Evolutionary conservation across 2,113 vertebrate species (phyloP).

Genomic region (Melanerpes aurifrons): DNA sequence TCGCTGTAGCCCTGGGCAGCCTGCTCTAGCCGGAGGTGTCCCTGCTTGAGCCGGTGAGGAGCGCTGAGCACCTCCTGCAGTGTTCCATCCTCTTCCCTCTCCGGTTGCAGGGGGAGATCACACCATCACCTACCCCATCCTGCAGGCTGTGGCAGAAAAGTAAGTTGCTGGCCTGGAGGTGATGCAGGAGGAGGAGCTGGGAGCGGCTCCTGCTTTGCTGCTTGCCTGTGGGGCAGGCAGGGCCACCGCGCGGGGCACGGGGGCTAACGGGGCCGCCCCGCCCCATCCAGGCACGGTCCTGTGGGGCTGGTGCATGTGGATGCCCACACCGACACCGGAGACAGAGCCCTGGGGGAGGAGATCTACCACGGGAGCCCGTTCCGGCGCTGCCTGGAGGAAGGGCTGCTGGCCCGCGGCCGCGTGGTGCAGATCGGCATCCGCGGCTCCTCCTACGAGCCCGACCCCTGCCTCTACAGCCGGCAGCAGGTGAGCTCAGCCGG

Average conservation of each 20-base stretch:
- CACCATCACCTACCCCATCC: constrained; percentile 92
- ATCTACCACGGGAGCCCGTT: constrained; percentile 89
- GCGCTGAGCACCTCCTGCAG: rapidly evolving
- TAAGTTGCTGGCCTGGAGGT: constrained; percentile 67
- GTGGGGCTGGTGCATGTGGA: constrained; percentile 93
- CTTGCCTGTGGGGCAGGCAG: rapidly evolving
- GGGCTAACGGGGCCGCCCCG: rapidly evolving
- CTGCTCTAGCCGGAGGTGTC: too few species aligned
- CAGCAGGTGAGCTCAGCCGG: constrained; percentile 80
- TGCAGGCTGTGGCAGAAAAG: constrained; percentile 89
- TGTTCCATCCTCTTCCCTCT: neutral
- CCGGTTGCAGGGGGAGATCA: constrained; percentile 89
- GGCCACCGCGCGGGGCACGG: rapidly evolving
- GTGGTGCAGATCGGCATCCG: constrained; percentile 93
- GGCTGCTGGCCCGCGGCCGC: constrained; percentile 86
- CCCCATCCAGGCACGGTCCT: constrained; percentile 81
- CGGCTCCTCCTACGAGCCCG: constrained; percentile 79
- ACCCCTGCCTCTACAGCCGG: constrained; percentile 82
- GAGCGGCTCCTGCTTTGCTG: neutral
- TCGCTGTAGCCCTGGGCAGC: too few species aligned
- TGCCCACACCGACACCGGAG: constrained; percentile 87
- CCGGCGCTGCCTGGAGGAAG: constrained; percentile 89
- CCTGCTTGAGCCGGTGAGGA: neutral
- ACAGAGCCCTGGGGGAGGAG: constrained; percentile 85
- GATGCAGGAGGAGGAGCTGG: neutral